Conservation (phyloP, 2,888 invertebrate genomes). For the Tenthredo distinguenda region DNA sequence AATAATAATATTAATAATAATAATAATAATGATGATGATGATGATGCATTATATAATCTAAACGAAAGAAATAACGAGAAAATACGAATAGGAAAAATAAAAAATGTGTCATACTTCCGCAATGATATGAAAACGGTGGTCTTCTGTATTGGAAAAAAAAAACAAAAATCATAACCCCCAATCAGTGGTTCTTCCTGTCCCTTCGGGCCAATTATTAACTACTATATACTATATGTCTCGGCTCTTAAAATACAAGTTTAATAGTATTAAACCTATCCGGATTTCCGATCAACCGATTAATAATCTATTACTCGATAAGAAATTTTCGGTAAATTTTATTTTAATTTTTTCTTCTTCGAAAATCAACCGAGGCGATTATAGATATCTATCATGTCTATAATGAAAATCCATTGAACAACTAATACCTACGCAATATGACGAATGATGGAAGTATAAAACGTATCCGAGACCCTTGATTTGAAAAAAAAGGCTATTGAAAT, state of each 20-base stretch:
- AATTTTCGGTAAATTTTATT: too few relatives aligned
- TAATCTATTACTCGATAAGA: too few relatives aligned
- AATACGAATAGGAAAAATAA: background rate
- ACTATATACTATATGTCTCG: too few relatives aligned
- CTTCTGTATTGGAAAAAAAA: background rate
- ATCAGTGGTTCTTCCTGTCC: conserved; percentile 17
- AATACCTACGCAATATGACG: background rate
- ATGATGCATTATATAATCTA: conserved; percentile 28
- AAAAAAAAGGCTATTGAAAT: background rate
- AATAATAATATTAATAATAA: too few relatives aligned
- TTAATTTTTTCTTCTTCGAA: too few relatives aligned
- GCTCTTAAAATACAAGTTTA: too few relatives aligned
- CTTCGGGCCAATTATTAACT: background rate
- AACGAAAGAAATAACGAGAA: background rate
- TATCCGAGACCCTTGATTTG: conserved; percentile 55
- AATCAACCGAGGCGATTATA: too few relatives aligned
- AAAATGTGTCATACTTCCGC: conserved; percentile 11
- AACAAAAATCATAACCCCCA: background rate
- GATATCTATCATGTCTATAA: too few relatives aligned
- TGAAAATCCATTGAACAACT: too few relatives aligned
- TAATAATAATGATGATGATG: too few relatives aligned
- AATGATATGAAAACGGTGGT: conserved; percentile 13
- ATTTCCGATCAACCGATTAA: too few relatives aligned
- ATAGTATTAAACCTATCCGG: too few relatives aligned
- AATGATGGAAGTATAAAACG: conserved; percentile 42